Evolutionary conservation across 2,888 invertebrate species (phyloP).

Genomic region (Saturnia pavonia): DNA sequence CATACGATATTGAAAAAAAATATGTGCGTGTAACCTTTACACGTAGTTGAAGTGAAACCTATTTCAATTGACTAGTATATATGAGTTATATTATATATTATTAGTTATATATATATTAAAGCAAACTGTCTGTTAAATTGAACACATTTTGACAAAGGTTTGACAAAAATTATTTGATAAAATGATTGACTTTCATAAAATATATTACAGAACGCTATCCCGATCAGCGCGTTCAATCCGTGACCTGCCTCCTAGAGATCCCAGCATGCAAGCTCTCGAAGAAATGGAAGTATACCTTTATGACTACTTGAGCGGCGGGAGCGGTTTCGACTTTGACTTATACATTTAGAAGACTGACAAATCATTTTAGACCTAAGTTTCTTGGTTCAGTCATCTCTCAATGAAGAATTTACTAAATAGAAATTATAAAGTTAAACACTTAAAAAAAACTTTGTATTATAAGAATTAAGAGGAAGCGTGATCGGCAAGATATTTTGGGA

Average conservation of each 20-base stretch:
- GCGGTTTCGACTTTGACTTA: slow-evolving; percentile 80
- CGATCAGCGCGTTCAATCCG: slow-evolving; percentile 77
- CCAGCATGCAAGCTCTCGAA: slow-evolving; percentile 75
- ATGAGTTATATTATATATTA: too few species aligned
- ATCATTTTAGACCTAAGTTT: neutral
- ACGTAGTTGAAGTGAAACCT: too few species aligned
- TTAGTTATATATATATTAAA: too few species aligned
- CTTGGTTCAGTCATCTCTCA: neutral
- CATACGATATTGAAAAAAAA: too few species aligned
- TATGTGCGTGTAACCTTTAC: too few species aligned
- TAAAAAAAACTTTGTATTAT: neutral
- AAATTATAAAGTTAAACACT: neutral
- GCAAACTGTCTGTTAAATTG: too few species aligned
- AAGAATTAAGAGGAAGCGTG: neutral
- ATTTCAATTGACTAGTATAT: too few species aligned
- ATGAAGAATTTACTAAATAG: neutral
- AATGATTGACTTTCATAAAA: neutral
- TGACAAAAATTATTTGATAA: too few species aligned
- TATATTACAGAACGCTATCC: slow-evolving; percentile 55
- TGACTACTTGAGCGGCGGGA: slow-evolving; percentile 84
- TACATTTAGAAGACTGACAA: slow-evolving; percentile 55
- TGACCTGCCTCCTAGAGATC: slow-evolving; percentile 62
- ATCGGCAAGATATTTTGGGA: too few species aligned
- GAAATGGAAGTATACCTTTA: slow-evolving; percentile 83
- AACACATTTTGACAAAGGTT: too few species aligned